Evolutionary conservation across 30 jellyfish, hydroid and myxozoan species (phyloP).

Genomic region (Phacellophora camtschatica): DNA sequence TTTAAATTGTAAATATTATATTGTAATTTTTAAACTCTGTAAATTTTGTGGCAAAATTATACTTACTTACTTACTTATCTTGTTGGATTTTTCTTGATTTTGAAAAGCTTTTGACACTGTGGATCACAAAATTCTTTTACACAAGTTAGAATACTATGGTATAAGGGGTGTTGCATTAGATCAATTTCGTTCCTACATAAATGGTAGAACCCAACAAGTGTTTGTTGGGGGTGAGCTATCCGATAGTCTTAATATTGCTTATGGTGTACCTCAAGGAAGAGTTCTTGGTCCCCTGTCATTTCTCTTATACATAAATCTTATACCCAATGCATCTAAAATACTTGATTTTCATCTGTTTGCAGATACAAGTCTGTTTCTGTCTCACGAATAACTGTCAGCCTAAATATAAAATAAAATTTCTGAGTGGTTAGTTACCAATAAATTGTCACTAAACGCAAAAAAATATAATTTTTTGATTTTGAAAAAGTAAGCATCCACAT

Average conservation of each 20-base stretch:
- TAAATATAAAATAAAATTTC: not conserved
- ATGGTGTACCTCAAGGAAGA: slow-evolving; percentile 22
- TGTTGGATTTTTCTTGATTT: slow-evolving; percentile 4
- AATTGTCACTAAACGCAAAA: not conserved
- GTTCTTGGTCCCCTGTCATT: not conserved
- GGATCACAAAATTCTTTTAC: not conserved
- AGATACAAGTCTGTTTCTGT: not conserved
- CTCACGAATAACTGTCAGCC: not conserved
- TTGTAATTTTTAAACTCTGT: no score
- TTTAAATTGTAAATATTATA: no score
- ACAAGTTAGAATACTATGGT: slow-evolving; percentile 8
- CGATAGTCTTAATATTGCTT: not conserved
- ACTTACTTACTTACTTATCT: no score
- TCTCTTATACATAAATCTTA: not conserved
- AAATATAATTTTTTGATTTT: no score
- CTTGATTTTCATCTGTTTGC: not conserved
- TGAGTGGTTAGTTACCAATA: not conserved
- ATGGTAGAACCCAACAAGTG: not conserved
- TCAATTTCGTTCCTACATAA: not conserved
- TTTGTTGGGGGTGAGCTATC: not conserved
- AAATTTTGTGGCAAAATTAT: no score
- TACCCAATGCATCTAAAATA: not conserved
- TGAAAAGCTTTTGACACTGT: not conserved
- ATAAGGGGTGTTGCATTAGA: not conserved
- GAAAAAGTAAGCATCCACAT: not conserved